Conservation (phyloP, 2,113 vertebrate species). For the Phrynocephalus versicolor region DNA sequence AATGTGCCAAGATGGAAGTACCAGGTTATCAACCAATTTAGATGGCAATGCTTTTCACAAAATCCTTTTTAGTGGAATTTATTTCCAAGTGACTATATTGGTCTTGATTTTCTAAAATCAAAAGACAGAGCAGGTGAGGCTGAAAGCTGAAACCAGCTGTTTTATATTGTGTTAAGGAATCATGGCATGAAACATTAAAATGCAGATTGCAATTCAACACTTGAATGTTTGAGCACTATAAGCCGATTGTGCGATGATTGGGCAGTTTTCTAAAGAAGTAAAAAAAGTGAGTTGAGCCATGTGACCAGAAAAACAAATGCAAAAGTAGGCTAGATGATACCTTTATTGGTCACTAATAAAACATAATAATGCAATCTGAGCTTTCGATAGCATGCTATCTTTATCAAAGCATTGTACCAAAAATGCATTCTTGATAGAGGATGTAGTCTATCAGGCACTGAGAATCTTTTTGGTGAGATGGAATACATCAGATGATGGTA, state of each 20-base stretch:
- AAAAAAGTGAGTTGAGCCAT: too few relatives aligned
- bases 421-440: too few relatives aligned
- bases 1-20: background rate
- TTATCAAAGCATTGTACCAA: too few relatives aligned
- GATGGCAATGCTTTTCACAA: background rate
- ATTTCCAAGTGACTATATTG: background rate
- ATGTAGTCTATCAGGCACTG: too few relatives aligned
- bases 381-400: too few relatives aligned
- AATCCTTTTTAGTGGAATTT: background rate
- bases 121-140: background rate
- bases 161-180: constrained; percentile 39
- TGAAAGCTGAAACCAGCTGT: constrained; percentile 15
- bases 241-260: background rate
- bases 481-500: too few relatives aligned
- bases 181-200: constrained; percentile 38
- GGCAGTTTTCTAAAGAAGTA: background rate
- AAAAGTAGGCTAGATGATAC: too few relatives aligned
- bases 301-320: too few relatives aligned
- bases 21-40: background rate
- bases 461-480: too few relatives aligned
- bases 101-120: background rate
- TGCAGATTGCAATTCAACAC: constrained; percentile 11
- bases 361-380: too few relatives aligned
- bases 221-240: constrained; percentile 23
- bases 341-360: too few relatives aligned